Conservation (phyloP, 2,888 invertebrate genomes). For the Eilema sororculum region DNA sequence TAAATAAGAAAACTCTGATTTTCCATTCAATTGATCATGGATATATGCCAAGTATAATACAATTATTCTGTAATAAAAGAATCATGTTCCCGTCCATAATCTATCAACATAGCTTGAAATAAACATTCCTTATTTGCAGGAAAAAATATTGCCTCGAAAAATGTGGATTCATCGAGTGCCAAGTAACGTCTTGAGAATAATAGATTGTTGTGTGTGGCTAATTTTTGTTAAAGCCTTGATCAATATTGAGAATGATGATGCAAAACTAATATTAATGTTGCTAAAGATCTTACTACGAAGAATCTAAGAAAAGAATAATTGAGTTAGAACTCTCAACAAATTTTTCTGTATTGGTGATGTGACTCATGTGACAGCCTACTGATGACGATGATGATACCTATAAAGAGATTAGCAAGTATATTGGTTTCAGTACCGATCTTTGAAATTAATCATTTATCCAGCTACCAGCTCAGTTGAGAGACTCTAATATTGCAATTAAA, state of each 20-base stretch:
- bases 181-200: constrained; percentile 26
- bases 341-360: not conserved
- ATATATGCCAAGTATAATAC: constrained; percentile 37
- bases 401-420: too few relatives aligned
- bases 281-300: not conserved
- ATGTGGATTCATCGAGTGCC: constrained; percentile 52
- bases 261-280: not conserved
- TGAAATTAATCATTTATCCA: too few relatives aligned
- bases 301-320: not conserved
- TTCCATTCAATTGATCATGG: constrained; percentile 44
- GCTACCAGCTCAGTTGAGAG: too few relatives aligned
- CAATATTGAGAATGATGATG: constrained; percentile 25
- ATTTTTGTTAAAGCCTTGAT: constrained; percentile 23
- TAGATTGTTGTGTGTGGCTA: constrained; percentile 30
- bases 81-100: constrained; percentile 36
- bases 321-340: not conserved
- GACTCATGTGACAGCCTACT: not conserved
- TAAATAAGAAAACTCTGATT: constrained; percentile 33
- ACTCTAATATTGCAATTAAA: too few relatives aligned
- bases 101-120: constrained; percentile 41
- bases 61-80: constrained; percentile 31
- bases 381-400: too few relatives aligned
- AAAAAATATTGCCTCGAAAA: constrained; percentile 34
- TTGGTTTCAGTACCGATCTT: too few relatives aligned
- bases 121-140: constrained; percentile 48